Evolutionary conservation across 2,113 vertebrate species (phyloP), one percentile per base, ranked within the genome.

Genomic region (Donacobius atricapilla): DNA sequence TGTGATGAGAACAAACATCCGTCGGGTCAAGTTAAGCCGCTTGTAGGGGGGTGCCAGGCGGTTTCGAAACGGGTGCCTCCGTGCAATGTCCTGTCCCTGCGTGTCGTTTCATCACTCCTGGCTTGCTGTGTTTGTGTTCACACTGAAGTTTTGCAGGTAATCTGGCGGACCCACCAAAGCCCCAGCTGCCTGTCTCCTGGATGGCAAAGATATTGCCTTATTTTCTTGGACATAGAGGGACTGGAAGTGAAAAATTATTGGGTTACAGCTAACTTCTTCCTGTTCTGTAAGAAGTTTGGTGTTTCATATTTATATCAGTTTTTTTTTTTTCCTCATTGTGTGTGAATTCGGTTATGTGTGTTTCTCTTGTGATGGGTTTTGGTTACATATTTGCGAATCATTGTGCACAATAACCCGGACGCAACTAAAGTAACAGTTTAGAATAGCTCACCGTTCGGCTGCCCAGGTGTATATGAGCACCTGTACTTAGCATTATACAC

Each of bases 101-200:
- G 11, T 17, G 10, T 27, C 9, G 0, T 23, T 1, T 30, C 23
- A 0, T 37, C 11, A 0, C 4, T 18, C 6, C 1, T 11, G 1
- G 9, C 14, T 45, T 33, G 6, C 17, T 3, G 13, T 47, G 13
- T n/a, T 58, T 42, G 21, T 71, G 19, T 37, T 66, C 8, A 1
- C 27, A 1, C 6, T 77, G 28, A 16, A 31, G 54, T 37, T 53
- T 51, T 61, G 22, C 31, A 37, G 60, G 64, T 78, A 10, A 13
- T 56, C 7, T 35, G 1, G 35, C 0, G 0, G 50, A 40, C 19
- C 12, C 65, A 6, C 37, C 37, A 3, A 17, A 70, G 16, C 19
- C 17, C 31, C 3, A 23, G 27, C 50, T 82, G 12, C 24, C 28
- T 28, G 6, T 25, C 13, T 78, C 5, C 15, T 39, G 42, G 12